Conservation (phyloP, 2,888 invertebrate genomes). For the Liodrosophila aerea region DNA sequence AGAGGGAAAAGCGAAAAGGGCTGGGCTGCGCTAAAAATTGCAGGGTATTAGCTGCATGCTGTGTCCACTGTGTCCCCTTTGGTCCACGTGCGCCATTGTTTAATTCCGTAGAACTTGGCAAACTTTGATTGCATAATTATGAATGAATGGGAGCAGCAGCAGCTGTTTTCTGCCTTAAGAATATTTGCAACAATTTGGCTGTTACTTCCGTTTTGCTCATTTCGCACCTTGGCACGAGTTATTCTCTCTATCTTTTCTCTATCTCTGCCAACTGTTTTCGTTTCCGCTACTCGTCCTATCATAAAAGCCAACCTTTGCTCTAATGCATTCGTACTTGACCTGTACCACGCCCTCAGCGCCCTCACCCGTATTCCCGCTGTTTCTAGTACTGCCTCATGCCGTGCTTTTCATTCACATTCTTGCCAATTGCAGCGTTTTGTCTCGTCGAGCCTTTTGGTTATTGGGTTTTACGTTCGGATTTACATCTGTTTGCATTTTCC, state of each 20-base stretch:
- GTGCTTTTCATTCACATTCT: constrained; percentile 64
- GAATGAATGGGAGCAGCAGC: constrained; percentile 30
- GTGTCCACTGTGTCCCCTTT: constrained; percentile 30
- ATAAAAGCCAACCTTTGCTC: constrained; percentile 1
- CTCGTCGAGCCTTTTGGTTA: constrained; percentile 54
- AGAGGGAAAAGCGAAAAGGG: constrained; percentile 26
- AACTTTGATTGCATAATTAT: constrained; percentile 65
- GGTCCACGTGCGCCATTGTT: constrained; percentile 15
- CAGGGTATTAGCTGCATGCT: constrained; percentile 61
- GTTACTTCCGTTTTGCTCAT: constrained; percentile 48
- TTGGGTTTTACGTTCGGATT: constrained; percentile 73
- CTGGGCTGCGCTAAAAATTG: constrained; percentile 38
- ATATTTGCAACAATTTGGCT: constrained; percentile 45
- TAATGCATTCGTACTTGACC: constrained; percentile 66
- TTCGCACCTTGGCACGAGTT: constrained; percentile 70
- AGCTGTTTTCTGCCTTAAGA: constrained; percentile 37
- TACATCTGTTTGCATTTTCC: constrained; percentile 76
- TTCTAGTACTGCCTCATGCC: constrained; percentile 50
- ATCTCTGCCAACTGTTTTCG: constrained; percentile 65
- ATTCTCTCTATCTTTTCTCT: constrained; percentile 44
- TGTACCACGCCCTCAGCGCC: constrained; percentile 23
- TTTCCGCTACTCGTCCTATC: constrained; percentile 55
- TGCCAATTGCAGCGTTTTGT: constrained; percentile 22
- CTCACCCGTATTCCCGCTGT: background rate
- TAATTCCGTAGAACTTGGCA: constrained; percentile 27